Evolutionary conservation across 2,113 vertebrate species (phyloP).

Genomic region (Panthera uncia): DNA sequence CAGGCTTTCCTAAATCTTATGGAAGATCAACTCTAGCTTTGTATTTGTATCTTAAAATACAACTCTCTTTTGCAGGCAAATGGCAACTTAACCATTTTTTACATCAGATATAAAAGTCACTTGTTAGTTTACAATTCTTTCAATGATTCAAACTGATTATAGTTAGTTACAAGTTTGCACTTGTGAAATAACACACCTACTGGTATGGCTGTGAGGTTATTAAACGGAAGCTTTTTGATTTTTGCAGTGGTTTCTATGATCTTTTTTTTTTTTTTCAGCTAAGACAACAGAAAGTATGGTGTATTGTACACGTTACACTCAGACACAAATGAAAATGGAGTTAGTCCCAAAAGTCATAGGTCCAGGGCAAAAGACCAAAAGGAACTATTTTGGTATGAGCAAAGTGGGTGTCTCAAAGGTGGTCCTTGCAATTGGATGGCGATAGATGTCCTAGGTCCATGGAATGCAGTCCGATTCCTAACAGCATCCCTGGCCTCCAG

Average conservation of each 20-base stretch:
- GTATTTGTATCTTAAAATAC: neutral
- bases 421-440: neutral
- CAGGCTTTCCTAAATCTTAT: neutral
- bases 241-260: neutral
- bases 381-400: neutral
- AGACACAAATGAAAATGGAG: neutral
- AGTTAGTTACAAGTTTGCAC: neutral
- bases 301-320: neutral
- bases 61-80: neutral
- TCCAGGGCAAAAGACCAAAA: neutral
- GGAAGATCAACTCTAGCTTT: neutral
- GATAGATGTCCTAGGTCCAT: too few species aligned
- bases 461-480: neutral
- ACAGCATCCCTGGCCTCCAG: neutral
- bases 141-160: neutral
- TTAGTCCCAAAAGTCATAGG: neutral
- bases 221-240: neutral
- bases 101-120: neutral
- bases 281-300: neutral
- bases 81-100: neutral
- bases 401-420: neutral
- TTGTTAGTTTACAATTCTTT: neutral
- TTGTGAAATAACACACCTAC: neutral
- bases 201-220: neutral
- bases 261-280: neutral